Conservation (phyloP, 2,113 vertebrate species). For the Phyllostomus discolor region DNA sequence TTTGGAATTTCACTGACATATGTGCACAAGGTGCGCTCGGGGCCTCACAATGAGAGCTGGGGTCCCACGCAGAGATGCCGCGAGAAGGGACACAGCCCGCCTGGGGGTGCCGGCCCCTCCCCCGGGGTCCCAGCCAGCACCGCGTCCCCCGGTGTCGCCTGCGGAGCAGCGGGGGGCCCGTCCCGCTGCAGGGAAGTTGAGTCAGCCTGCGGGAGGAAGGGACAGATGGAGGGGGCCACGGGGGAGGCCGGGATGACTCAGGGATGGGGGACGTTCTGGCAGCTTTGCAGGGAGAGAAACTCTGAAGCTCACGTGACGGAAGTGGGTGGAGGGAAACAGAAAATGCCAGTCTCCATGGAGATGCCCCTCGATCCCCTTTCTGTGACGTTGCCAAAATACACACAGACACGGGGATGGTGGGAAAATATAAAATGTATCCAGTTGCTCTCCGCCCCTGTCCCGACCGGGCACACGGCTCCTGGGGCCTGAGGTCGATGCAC, state of each 20-base stretch:
- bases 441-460: not conserved
- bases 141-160: not conserved
- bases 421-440: too few relatives aligned
- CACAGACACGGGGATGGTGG: not conserved
- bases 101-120: accelerated
- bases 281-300: not conserved
- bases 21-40: not conserved
- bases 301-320: not conserved
- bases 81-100: not conserved
- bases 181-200: not conserved
- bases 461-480: not conserved
- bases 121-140: not conserved
- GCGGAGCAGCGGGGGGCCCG: not conserved
- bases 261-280: not conserved
- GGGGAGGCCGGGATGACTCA: too few relatives aligned
- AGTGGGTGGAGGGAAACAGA: not conserved
- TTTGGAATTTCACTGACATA: not conserved
- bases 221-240: accelerated
- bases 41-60: not conserved
- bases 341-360: not conserved
- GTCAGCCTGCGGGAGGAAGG: not conserved
- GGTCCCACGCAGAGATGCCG: too few relatives aligned
- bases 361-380: not conserved
- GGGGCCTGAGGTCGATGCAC: not conserved
- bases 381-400: not conserved